Base-by-base conservation (phyloP, 2,113 vertebrate genomes). In the Bettongia penicillata region DNA sequence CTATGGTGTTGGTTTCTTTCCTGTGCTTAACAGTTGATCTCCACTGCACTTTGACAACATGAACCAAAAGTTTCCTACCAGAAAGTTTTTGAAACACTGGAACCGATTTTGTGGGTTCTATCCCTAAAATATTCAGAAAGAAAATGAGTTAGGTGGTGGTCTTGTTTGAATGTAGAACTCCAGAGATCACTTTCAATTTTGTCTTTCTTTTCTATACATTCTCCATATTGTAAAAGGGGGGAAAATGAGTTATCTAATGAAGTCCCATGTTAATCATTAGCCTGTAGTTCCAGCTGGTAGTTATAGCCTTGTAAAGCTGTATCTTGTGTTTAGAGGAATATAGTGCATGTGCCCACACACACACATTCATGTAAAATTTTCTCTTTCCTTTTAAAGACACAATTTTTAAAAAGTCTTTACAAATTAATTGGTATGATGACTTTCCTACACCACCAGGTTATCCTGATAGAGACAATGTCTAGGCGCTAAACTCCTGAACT, bases 1-100 rank as follows among this genome's bases (percentile, higher is more conserved):
- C 0, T 2, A 84, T 28, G 47, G 43, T 92, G 55, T 31, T 23
- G 43, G 53, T 89, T 91, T 92, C 91, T 93, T 53, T 89, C 91
- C 94, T 93, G 91, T 93, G 91, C 92, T 84, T 53, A 84, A 43
- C n/a, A 84, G 23, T n/a, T 84, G n/a, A 43, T 43, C n/a, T 84
- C 68, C n/a, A 43, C 19, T 84, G 68, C 5, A 84, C 19, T 84
- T 43, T 84, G n/a, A 84, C 7, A 95, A 93, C 47, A 47, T 37
- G 77, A 91, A 50, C 31, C n/a, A 95, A 57, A 25, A 25, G 37
- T 23, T 90, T 95, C 84, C 91, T 49, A 61, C 43, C 84, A 91
- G 89, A 91, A 93, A 77, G 49, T 48, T 24, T 93, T 93, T 28
- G 55, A 90, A 94, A 90, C 4, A 7, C 52, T 52, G 23, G 90